Conservation (phyloP, 1,140 invertebrate genomes). For the Drosophila teissieri region DNA sequence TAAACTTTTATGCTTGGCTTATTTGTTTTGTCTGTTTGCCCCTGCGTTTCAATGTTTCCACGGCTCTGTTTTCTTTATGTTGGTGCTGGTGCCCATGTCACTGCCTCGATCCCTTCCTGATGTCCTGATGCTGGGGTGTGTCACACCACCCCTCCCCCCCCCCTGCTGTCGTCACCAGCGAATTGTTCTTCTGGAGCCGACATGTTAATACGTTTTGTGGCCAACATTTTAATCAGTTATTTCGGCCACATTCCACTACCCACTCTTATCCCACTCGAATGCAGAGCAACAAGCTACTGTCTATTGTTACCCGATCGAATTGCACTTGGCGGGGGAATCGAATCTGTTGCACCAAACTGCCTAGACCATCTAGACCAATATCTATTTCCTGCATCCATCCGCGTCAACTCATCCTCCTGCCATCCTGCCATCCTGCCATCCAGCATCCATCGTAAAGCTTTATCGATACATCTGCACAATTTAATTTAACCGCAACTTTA, state of each 20-base stretch:
- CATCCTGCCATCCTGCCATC: background rate
- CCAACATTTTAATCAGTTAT: conserved; percentile 72
- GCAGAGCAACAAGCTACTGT: background rate
- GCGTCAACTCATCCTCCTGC: background rate
- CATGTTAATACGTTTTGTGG: conserved; percentile 81
- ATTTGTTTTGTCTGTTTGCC: conserved; percentile 80
- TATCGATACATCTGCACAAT: conserved; percentile 80
- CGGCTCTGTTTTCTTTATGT: conserved; percentile 16
- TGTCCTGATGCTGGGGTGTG: background rate
- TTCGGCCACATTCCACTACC: background rate
- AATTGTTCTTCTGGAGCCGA: conserved; percentile 63
- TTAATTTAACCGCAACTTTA: conserved; percentile 81
- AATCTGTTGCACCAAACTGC: background rate
- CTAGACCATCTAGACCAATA: conserved; percentile 2
- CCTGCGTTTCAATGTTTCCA: conserved; percentile 26
- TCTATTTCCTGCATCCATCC: background rate
- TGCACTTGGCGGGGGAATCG: background rate
- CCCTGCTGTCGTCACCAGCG: conserved; percentile 4
- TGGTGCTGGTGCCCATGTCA: too few relatives aligned
- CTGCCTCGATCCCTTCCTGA: background rate
- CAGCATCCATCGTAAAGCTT: conserved; percentile 52
- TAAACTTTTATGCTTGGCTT: conserved; percentile 82
- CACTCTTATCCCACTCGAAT: background rate
- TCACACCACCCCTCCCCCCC: too few relatives aligned
- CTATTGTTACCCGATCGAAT: background rate